These are phyloP conservation scores for Strix uralensis DNA, from an alignment of 2,113 vertebrate genomes.

Conservation along the genomic window DNA sequence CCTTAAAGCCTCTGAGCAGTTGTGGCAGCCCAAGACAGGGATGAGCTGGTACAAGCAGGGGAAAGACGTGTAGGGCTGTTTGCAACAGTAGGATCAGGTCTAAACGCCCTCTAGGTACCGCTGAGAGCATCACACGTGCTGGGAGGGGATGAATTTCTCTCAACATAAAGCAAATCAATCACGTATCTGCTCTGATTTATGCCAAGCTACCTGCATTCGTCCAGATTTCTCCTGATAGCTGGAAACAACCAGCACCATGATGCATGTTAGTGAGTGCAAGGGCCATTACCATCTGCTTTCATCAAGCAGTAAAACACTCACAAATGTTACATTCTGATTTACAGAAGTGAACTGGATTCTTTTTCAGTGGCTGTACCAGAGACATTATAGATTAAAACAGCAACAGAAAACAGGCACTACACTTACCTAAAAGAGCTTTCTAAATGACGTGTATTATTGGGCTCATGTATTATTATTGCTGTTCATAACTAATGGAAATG, in stretches of 20 bases:
- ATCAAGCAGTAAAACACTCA: background rate
- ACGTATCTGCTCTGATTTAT: background rate
- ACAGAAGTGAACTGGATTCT: background rate
- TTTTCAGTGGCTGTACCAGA: background rate
- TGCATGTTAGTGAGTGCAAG: background rate
- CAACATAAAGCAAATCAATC: background rate
- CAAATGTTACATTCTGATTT: background rate
- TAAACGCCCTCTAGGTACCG: accelerated
- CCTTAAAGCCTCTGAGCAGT: background rate
- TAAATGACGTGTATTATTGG: background rate
- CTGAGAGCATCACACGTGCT: background rate
- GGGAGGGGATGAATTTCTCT: background rate
- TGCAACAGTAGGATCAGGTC: background rate
- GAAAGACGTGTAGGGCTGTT: background rate
- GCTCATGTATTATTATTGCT: background rate
- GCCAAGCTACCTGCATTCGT: background rate
- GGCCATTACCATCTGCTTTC: background rate
- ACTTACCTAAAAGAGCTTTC: background rate
- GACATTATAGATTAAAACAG: background rate
- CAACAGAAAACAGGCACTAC: background rate
- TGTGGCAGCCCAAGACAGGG: background rate
- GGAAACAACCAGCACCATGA: background rate
- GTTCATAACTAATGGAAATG: constrained; percentile 44
- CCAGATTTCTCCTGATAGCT: background rate
- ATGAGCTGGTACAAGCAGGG: background rate